Evolutionary conservation across 2,113 vertebrate genomes (phyloP), one percentile per base, ranked within the genome.

Genomic region (Mustela nigripes): DNA sequence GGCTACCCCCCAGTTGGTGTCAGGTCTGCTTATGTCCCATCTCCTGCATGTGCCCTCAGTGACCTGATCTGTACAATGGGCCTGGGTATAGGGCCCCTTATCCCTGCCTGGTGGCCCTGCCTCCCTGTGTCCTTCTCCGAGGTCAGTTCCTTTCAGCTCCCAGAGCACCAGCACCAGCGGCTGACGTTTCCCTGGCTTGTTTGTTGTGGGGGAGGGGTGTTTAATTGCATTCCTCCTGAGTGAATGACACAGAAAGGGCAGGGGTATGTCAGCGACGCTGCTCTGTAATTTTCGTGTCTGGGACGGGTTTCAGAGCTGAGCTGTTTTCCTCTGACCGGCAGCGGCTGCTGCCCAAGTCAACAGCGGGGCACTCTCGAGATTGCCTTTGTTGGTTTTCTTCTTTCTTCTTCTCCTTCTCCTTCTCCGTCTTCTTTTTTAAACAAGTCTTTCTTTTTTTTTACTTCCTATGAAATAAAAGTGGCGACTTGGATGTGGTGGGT

Each of bases 221-320:
- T 36, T 76, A 50, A 80, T 62, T 83, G 91, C 95, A 93, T 95
- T 97, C 97, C 97, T 94, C 58, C 11, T 19, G 83, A 79, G 33
- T 71, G 93, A 96, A 26, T 90, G 97, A 73, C 95, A 95, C 79
- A 63, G 89, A 69, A 33, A 48, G 91, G 95, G 96, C 83, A 21
- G 95, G 97, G 92, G 74, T 53, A 65, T 88, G 92, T 82, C 84
- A 28, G 90, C 39, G 19, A 18, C 0, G 50, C 97, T 62, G 97
- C 90, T 96, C 96, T 98, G 67, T 97, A 95, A 97, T 97, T 97
- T 97, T 92, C 87, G 0, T 42, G 96, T 98, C 98, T 97, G 97
- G 95, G 95, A 67, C 1, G 56, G 85, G 74, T 78, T 71, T 93
- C 80, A 2, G 92, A 33, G 48, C 89, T 3, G 85, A 73, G 82